Conservation (phyloP, 23 tunicate genomes). For the Styela clava region DNA sequence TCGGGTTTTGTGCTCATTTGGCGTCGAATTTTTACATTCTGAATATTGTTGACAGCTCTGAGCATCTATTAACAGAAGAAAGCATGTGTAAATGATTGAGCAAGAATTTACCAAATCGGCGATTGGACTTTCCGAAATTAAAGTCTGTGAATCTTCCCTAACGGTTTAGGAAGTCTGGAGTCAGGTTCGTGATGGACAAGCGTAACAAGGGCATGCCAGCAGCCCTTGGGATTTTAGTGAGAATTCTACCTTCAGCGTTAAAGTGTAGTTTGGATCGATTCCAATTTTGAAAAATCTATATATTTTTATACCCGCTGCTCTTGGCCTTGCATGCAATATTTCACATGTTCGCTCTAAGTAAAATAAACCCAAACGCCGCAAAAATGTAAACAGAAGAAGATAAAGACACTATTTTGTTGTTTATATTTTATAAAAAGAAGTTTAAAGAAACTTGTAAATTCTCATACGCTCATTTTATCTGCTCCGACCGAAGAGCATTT, state of each 20-base stretch:
- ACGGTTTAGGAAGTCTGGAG: not conserved
- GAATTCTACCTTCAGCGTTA: not conserved
- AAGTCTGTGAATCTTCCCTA: no score
- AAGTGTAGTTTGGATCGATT: not conserved
- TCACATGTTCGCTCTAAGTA: not conserved
- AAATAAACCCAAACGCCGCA: not conserved
- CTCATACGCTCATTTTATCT: not conserved
- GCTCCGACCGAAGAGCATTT: not conserved
- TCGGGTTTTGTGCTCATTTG: no score
- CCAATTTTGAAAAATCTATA: not conserved
- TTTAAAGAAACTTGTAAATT: not conserved
- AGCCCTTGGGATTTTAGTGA: not conserved
- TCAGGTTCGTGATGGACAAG: not conserved
- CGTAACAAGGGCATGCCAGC: not conserved
- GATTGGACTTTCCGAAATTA: no score
- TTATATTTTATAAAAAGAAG: not conserved
- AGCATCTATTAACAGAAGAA: no score
- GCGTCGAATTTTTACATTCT: no score
- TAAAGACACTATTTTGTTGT: not conserved
- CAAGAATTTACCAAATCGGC: no score
- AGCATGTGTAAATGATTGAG: no score
- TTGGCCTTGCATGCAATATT: not conserved
- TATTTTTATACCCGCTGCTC: not conserved
- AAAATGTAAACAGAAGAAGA: slow-evolving; percentile 14
- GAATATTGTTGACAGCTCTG: no score